Evolutionary conservation across 2,888 invertebrate genomes (phyloP), one percentile per base, ranked within the genome.

Genomic region (Ichneumoninae sp.): DNA sequence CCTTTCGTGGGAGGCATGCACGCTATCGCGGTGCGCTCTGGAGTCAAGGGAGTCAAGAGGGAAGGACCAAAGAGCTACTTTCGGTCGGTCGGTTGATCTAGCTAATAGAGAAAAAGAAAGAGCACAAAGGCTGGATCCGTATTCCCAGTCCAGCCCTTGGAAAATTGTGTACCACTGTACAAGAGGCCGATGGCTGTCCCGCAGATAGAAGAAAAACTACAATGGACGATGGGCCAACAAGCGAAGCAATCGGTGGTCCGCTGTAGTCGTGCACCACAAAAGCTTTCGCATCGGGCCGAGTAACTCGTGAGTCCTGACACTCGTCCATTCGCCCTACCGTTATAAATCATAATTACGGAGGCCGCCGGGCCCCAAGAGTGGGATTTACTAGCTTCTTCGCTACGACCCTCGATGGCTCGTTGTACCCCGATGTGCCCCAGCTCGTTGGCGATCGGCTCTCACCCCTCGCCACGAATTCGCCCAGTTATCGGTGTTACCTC

Each of bases 41-140:
- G 84, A 89, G 87, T 87, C 83, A 79, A 88, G 79, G 60, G 84
- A 89, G 87, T 87, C 83, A 79, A 88, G 79, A 62, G 78, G 79
- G 40, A 68, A 76, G 79, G 40, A 68, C 47, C 16, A 1, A 69
- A 76, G 68, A 69, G 69, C 33, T 30, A 62, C 75, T 81, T 81
- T 76, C 81, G 81, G 81, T 81, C 65, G 66, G 52, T 60, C 30
- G 30, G 57, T 65, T 0, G 44, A 16, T 47, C 44, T 16, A 47
- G 3, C 44, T 47, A 47, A 47, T 47, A 16, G 5, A 16, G 44
- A 47, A 47, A 16, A 47, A 4, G 16, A 47, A 16, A 16, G 44
- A 47, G 16, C 13, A 47, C 0, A 16, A 47, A 47, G 44, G 13
- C 44, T 0, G 16, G 3, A 4, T 16, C 1, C 44, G 40, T 40